These are phyloP conservation scores for Spilarctia lutea DNA, from an alignment of 2,888 invertebrate species.

Conservation along the genomic window DNA sequence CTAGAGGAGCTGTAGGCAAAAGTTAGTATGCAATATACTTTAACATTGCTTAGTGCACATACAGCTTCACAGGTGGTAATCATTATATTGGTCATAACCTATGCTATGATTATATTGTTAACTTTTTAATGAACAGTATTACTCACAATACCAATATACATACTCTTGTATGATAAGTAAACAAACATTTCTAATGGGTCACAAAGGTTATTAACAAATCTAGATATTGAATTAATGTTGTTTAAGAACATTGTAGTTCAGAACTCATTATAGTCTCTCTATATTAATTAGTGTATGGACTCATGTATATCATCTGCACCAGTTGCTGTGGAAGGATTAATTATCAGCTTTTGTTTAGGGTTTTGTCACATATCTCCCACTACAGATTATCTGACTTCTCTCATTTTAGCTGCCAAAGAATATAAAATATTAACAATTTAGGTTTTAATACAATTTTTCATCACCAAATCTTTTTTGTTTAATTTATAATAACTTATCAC, in stretches of 20 bases:
- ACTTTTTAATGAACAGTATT: background rate
- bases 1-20: no score
- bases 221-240: constrained; percentile 1
- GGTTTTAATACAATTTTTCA: no score
- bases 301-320: no score
- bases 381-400: background rate
- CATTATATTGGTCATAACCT: no score
- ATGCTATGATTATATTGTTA: background rate
- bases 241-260: background rate
- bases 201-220: background rate
- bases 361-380: background rate
- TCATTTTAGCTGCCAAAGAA: no score
- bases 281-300: background rate
- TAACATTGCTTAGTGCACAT: no score
- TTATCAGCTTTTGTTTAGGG: background rate
- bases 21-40: no score
- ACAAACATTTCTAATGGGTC: constrained; percentile 1
- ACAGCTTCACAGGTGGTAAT: no score
- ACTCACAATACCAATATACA: background rate
- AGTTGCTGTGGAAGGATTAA: no score
- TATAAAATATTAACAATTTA: no score
- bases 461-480: no score
- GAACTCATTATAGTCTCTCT: background rate
- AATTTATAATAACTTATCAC: no score
- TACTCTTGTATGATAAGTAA: background rate